Conservation (phyloP, 2,113 vertebrate species). For the Theristicus caerulescens region DNA sequence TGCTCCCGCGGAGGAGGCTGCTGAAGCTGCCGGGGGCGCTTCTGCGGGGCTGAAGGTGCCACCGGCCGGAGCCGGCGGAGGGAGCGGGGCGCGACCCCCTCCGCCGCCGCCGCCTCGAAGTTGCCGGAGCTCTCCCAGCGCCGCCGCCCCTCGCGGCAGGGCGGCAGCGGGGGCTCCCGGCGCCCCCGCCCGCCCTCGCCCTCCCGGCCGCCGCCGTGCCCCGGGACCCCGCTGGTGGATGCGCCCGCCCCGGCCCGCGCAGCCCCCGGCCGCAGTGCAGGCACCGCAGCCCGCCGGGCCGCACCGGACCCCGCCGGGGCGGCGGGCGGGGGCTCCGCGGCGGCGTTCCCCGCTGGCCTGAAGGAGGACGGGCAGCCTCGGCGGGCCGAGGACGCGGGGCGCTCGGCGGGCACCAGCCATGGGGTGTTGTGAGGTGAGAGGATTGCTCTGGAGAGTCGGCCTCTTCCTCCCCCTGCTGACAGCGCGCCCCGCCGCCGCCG, state of each 20-base stretch:
- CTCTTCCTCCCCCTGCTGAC: conserved; percentile 72
- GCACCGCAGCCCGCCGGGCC: conserved; percentile 35
- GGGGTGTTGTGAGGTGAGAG: conserved; percentile 65
- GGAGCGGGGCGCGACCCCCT: neutral
- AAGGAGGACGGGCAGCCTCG: conserved; percentile 28
- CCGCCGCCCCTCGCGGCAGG: neutral
- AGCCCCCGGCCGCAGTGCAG: neutral
- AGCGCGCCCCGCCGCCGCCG: conserved; percentile 58
- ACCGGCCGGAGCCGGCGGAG: neutral
- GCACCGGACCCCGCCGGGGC: conserved; percentile 30
- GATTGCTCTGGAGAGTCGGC: conserved; percentile 68
- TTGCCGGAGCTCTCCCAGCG: neutral
- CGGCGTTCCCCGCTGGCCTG: neutral
- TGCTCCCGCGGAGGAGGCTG: neutral
- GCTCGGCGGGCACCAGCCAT: conserved; percentile 54
- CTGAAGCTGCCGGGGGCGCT: neutral
- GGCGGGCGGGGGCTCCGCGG: conserved; percentile 13
- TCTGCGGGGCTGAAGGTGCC: conserved; percentile 4
- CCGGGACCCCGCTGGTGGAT: conserved; percentile 57
- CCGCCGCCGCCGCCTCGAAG: neutral
- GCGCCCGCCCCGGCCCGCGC: conserved; percentile 19
- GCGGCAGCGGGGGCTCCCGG: neutral
- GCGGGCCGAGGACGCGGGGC: neutral
- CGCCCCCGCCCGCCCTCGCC: neutral
- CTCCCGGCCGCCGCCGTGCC: conserved; percentile 15